phyloP scores from a whole-genome alignment of 2,888 invertebrate species.

The Metacarcinus magister region DNA sequence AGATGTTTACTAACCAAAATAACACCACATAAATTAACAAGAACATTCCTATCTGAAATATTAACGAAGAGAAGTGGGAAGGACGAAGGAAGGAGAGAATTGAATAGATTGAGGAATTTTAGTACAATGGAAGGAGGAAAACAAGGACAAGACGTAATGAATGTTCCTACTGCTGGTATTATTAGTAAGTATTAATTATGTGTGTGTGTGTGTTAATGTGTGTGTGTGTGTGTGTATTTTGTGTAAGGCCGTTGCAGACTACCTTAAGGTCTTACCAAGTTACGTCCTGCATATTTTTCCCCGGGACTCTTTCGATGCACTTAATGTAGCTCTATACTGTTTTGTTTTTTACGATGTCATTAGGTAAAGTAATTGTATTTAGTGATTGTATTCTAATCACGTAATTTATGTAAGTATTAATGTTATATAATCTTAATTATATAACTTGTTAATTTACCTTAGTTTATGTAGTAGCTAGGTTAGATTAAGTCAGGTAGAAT shows the following conservation, averaged over 20 bases:
- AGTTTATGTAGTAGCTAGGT: no score
- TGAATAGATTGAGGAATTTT: background rate
- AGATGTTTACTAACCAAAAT: background rate
- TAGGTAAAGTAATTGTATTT: no score
- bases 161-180: background rate
- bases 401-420: no score
- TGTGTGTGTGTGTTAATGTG: background rate
- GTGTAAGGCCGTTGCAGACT: background rate
- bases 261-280: no score
- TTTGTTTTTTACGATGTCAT: no score
- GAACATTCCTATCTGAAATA: background rate
- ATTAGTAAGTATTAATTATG: background rate
- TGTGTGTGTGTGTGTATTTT: background rate
- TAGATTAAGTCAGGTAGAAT: background rate
- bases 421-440: no score
- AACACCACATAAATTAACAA: background rate
- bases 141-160: background rate
- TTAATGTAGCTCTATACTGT: no score
- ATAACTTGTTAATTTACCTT: no score
- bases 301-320: no score
- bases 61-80: background rate
- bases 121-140: background rate
- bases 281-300: no score
- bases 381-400: no score
- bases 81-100: background rate